A percentile compares a stretch with the other conserved stretches of the same genome.
phyloP scores from a whole-genome alignment of 2,888 invertebrate genomes.

The Sinhomidia bicolor region DNA sequence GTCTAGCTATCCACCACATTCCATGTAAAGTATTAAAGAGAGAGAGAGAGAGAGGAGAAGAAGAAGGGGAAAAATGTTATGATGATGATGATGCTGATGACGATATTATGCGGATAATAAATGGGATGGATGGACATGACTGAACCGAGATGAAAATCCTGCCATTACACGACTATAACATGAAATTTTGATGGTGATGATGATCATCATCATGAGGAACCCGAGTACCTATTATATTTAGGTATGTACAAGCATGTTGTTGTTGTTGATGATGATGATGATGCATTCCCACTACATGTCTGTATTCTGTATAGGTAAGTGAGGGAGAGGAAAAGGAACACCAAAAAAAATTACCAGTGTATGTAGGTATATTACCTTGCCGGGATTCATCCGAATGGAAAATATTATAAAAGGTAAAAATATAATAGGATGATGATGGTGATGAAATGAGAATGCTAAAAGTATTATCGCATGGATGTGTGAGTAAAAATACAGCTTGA shows the following conservation, averaged over 20 bases:
- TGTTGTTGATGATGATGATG: too few species aligned
- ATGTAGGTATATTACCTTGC: background rate
- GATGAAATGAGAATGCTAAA: background rate
- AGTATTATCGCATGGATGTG: background rate
- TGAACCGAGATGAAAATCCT: constrained; percentile 28
- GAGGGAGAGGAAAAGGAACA: too few species aligned
- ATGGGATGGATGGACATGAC: constrained; percentile 9
- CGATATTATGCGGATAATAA: background rate
- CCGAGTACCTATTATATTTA: too few species aligned
- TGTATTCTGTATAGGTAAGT: background rate
- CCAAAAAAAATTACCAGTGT: background rate
- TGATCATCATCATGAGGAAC: background rate
- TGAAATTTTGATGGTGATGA: constrained; percentile 13
- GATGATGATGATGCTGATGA: background rate
- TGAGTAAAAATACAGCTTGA: background rate
- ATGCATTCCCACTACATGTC: background rate
- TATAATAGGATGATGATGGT: background rate
- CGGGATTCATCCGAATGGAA: too few species aligned
- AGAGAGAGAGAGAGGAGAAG: background rate
- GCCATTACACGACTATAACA: constrained; percentile 2
- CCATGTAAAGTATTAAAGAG: too few species aligned
- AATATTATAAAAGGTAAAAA: constrained; percentile 32
- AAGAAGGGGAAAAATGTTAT: background rate
- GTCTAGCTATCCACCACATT: too few species aligned
- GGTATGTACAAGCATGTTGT: background rate